Evolutionary conservation across 2,888 invertebrate species (phyloP).

Genomic region (Cristatella mucedo): DNA sequence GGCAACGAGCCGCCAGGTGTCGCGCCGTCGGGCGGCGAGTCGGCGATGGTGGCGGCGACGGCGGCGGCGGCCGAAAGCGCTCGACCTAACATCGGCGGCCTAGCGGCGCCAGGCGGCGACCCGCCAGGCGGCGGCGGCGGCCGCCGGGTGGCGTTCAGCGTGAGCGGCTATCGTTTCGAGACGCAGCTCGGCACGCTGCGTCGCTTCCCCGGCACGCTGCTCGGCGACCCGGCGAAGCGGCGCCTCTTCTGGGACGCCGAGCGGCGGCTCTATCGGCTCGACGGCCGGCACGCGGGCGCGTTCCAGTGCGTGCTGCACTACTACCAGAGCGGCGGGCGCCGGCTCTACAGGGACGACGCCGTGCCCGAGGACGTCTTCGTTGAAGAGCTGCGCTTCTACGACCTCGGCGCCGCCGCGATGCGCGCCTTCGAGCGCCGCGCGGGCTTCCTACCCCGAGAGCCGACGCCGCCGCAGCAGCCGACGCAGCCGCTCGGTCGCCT

Average conservation of each 20-base stretch:
- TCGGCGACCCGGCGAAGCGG: constrained; percentile 28
- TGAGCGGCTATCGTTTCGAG: constrained; percentile 32
- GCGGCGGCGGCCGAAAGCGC: too few relatives aligned
- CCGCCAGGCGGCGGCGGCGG: constrained; percentile 20
- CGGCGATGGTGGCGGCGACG: too few relatives aligned
- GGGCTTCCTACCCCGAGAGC: constrained; percentile 34
- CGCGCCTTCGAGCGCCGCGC: constrained; percentile 37
- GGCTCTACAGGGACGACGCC: constrained; percentile 38
- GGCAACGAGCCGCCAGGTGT: too few relatives aligned
- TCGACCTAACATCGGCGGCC: too few relatives aligned
- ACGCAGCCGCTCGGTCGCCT: constrained; percentile 23
- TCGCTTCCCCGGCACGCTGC: constrained; percentile 29
- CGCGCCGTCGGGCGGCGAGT: too few relatives aligned
- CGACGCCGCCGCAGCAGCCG: too few relatives aligned
- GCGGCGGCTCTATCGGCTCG: constrained; percentile 30
- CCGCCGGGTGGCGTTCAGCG: constrained; percentile 24
- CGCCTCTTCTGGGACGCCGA: constrained; percentile 25
- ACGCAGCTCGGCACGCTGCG: constrained; percentile 34
- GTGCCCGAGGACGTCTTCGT: constrained; percentile 41
- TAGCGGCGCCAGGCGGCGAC: too few relatives aligned
- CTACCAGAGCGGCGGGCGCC: constrained; percentile 37
- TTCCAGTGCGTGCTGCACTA: constrained; percentile 35
- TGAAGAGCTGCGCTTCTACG: constrained; percentile 39
- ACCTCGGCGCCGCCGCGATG: constrained; percentile 37
- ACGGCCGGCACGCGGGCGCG: constrained; percentile 33